Evolutionary conservation across 2,888 invertebrate genomes (phyloP).

Genomic region (Drosophila setosimentum): DNA sequence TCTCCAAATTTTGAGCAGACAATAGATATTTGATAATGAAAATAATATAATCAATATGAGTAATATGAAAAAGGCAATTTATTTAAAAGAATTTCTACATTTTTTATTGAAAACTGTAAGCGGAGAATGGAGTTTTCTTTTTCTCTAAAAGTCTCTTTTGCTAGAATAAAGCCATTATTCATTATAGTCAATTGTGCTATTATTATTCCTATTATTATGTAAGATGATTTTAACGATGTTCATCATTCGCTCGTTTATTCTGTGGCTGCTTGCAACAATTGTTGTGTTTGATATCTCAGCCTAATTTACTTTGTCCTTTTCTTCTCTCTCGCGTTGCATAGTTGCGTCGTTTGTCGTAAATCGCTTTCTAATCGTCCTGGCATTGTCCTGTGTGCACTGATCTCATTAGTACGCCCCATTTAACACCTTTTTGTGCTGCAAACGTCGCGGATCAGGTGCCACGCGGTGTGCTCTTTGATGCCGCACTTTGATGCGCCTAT

Average conservation of each 20-base stretch:
- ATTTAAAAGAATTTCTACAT: neutral
- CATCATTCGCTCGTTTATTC: slow-evolving; percentile 27
- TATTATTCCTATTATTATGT: slow-evolving; percentile 14
- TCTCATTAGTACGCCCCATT: slow-evolving; percentile 84
- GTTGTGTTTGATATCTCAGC: slow-evolving; percentile 4
- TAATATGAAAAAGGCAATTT: neutral
- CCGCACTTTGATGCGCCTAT: slow-evolving; percentile 10
- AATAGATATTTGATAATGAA: neutral
- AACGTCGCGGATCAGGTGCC: slow-evolving; percentile 52
- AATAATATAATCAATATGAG: neutral
- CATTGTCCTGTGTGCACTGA: slow-evolving; percentile 64
- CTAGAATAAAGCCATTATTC: slow-evolving; percentile 62
- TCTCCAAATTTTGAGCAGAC: too few species aligned
- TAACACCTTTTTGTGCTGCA: slow-evolving; percentile 77
- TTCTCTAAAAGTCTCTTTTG: slow-evolving; percentile 27
- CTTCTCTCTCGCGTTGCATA: slow-evolving; percentile 23
- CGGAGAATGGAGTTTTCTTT: neutral
- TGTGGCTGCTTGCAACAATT: slow-evolving; percentile 41
- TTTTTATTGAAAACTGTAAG: neutral
- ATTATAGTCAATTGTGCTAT: slow-evolving; percentile 35
- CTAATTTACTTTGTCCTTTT: slow-evolving; percentile 35
- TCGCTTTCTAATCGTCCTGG: slow-evolving; percentile 55
- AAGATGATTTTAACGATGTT: slow-evolving; percentile 25
- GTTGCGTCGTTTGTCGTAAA: slow-evolving; percentile 49
- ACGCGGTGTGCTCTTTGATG: slow-evolving; percentile 43